Conservation (phyloP, 2,888 invertebrate species). For the Ptychoptera albimana region DNA sequence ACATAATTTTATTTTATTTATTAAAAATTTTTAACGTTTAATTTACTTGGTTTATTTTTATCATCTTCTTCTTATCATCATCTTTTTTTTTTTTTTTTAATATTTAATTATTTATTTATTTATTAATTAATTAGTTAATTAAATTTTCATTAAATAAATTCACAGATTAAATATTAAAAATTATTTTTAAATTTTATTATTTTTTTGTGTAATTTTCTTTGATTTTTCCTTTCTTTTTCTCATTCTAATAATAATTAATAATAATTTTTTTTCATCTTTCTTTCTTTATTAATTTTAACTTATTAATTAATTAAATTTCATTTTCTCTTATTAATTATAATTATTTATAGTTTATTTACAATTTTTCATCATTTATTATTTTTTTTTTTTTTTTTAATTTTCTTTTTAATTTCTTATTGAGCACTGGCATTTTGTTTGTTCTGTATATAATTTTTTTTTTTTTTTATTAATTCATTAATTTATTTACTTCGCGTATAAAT, state of each 20-base stretch:
- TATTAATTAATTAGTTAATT: neutral
- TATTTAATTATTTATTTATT: neutral
- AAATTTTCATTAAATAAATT: no score
- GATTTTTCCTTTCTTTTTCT: neutral
- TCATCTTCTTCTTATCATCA: no score
- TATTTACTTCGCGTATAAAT: neutral
- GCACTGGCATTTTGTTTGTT: neutral
- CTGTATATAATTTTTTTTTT: neutral
- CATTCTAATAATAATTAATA: no score
- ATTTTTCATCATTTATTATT: neutral
- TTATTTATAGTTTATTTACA: neutral
- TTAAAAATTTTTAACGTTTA: neutral
- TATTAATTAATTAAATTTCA: no score
- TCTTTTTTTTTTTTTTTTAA: no score
- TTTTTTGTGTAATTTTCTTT: neutral
- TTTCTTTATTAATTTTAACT: no score
- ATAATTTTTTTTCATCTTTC: no score
- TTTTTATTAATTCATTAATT: neutral
- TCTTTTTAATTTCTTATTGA: neutral
- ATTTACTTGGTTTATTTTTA: no score
- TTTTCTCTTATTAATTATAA: no score
- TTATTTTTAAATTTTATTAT: neutral
- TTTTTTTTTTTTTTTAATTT: neutral
- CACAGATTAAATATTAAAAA: no score
- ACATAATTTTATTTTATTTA: neutral